Base-by-base conservation (phyloP, 2,113 vertebrate species). In the Cyprinodon variegatus region DNA sequence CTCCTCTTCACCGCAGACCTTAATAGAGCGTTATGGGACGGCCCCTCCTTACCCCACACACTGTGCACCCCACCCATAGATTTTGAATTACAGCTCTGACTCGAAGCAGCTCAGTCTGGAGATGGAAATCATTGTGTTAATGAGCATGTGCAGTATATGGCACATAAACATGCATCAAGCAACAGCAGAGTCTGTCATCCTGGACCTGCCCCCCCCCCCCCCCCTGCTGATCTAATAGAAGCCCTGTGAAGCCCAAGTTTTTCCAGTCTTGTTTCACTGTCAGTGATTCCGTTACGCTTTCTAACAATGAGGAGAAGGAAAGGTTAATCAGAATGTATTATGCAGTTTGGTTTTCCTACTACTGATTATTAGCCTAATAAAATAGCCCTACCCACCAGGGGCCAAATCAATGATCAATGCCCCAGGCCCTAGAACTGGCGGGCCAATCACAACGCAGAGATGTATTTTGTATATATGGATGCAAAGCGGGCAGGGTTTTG, bases 1-100 rank as follows among this genome's bases (percentile, higher is more conserved):
- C 77, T 84, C 65, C 77, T 86, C 80, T 70, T n/a, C 22, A 66
- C 83, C 87, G 83, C 90, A 87, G 75, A 81, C 67, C 61, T 74
- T 78, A 86, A 86, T 75, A 43, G 77, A 81, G 73, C n/a, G 11
- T 79, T 86, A 72, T 82, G 46, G 69, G 72, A 22, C 38, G 50
- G 85, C 85, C 78, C 77, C 78, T 61, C 85, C 81, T 86, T 57
- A 15, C 37, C 59, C 29, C 68, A 61, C 69, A 77, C 37, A 65
- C 72, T 67, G 57, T 2, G 1, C 5, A 8, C 68, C 71, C 67
- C 61, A 41, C 79, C 65, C 76, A 62, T 65, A 48, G 13, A 50
- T 48, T 65, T 65, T 67, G 48, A 63, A 63, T 43, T 57, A 70
- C 57, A 68, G 7, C 60, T 65, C n/a, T 4, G 37, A 22, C n/a